These are phyloP conservation scores for Hylyphantes graminicola DNA, from an alignment of 1,140 invertebrate genomes.

Conservation along the genomic window DNA sequence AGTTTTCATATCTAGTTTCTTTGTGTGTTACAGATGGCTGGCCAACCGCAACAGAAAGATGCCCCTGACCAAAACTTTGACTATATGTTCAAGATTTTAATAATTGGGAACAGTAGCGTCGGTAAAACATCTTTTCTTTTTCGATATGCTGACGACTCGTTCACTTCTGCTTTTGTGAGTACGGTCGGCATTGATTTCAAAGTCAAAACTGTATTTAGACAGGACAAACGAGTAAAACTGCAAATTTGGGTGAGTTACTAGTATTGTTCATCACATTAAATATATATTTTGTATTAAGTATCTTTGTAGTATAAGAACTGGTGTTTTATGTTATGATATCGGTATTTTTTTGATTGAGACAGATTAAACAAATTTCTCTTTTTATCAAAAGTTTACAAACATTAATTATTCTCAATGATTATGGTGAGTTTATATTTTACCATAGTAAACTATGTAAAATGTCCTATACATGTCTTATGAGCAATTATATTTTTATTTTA, in stretches of 20 bases:
- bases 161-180: conserved; percentile 98
- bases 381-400: background rate
- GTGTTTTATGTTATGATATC: background rate
- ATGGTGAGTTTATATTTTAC: conserved; percentile 76
- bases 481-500: no score
- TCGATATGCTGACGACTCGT: conserved; percentile 99
- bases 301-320: background rate
- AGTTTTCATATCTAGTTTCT: background rate
- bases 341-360: background rate
- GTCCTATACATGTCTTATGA: no score
- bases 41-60: conserved; percentile 81
- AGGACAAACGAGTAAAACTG: conserved; percentile 92
- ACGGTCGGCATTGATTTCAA: conserved; percentile 99
- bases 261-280: background rate
- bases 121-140: conserved; percentile 99
- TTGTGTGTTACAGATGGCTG: conserved; percentile 52
- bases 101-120: conserved; percentile 99
- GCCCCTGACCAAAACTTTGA: conserved; percentile 99
- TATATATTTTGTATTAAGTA: background rate
- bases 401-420: conserved; percentile 79
- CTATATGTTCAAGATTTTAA: conserved; percentile 99
- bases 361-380: background rate
- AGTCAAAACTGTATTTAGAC: conserved; percentile 99
- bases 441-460: no score
- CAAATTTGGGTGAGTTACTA: conserved; percentile 86